Evolutionary conservation across 2,888 invertebrate genomes (phyloP).

Genomic region (Eristalis pertinax): DNA sequence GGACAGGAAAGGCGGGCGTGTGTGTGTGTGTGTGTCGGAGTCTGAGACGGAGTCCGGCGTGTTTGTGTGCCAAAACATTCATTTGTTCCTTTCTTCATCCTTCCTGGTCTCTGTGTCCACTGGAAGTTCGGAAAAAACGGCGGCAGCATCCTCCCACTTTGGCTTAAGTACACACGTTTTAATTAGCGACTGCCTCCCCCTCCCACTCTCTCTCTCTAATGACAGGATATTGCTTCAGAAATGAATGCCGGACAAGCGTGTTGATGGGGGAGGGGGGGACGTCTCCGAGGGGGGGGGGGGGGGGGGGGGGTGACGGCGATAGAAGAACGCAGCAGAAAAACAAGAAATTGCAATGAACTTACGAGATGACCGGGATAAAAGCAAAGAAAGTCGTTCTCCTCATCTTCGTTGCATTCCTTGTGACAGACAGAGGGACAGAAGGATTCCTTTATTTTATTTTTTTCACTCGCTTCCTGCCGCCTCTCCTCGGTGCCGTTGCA

Average conservation of each 20-base stretch:
- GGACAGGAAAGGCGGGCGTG: too few relatives aligned
- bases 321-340: slow-evolving; percentile 3
- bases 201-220: slow-evolving; percentile 44
- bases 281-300: not conserved
- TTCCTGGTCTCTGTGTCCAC: slow-evolving; percentile 3
- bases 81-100: slow-evolving; percentile 29
- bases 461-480: not conserved
- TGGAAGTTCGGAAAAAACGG: not conserved
- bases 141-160: slow-evolving; percentile 5
- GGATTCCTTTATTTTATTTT: not conserved
- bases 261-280: not conserved
- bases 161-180: slow-evolving; percentile 67
- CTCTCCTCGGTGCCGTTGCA: not conserved
- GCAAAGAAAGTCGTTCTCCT: slow-evolving; percentile 38
- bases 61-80: slow-evolving; percentile 68
- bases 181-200: slow-evolving; percentile 52
- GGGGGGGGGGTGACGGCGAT: too few relatives aligned
- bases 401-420: slow-evolving; percentile 28
- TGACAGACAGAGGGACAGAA: slow-evolving; percentile 35
- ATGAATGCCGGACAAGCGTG: not conserved
- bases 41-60: slow-evolving; percentile 28
- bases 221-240: slow-evolving; percentile 66
- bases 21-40: not conserved
- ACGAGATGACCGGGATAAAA: slow-evolving; percentile 23
- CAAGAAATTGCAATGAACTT: slow-evolving; percentile 30